Percentiles rank a stretch among this genome's conserved stretches.
phyloP scores from a whole-genome alignment of 1,140 invertebrate species.

The Diploscapter pachys region DNA sequence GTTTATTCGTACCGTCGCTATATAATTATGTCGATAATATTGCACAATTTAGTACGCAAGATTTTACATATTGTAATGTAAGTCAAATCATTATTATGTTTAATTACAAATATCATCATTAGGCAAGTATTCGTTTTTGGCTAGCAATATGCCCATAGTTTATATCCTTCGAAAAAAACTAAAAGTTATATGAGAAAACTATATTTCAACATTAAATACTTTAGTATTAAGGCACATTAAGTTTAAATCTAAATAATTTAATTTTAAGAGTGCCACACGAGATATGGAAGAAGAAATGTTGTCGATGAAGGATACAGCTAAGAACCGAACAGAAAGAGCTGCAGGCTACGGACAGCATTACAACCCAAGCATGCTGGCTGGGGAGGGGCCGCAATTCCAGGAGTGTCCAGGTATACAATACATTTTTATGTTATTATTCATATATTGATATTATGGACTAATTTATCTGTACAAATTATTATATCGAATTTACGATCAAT shows the following conservation, averaged over 20 bases:
- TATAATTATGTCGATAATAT: slow-evolving; percentile 55
- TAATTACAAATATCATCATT: neutral
- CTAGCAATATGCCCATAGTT: neutral
- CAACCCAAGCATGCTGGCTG: slow-evolving; percentile 48
- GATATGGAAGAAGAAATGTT: slow-evolving; percentile 41
- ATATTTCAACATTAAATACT: neutral
- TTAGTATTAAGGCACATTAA: neutral
- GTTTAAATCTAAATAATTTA: neutral
- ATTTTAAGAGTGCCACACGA: slow-evolving; percentile 30
- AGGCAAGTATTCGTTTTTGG: neutral
- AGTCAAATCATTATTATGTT: neutral
- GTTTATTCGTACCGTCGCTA: slow-evolving; percentile 51
- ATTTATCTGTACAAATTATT: too few species aligned
- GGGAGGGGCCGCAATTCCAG: slow-evolving; percentile 53
- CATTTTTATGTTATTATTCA: too few species aligned
- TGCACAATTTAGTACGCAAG: slow-evolving; percentile 43
- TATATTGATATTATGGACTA: too few species aligned
- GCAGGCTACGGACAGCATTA: slow-evolving; percentile 47
- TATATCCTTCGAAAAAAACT: neutral
- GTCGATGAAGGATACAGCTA: slow-evolving; percentile 36
- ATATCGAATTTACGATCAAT: too few species aligned
- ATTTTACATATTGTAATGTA: slow-evolving; percentile 56
- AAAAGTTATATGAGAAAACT: neutral
- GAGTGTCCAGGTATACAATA: slow-evolving; percentile 51
- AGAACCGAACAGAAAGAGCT: slow-evolving; percentile 37